Percentiles rank a stretch among this genome's conserved stretches.
Evolutionary conservation across 1,140 invertebrate genomes (phyloP).

Genomic region (Drosophila orena): DNA sequence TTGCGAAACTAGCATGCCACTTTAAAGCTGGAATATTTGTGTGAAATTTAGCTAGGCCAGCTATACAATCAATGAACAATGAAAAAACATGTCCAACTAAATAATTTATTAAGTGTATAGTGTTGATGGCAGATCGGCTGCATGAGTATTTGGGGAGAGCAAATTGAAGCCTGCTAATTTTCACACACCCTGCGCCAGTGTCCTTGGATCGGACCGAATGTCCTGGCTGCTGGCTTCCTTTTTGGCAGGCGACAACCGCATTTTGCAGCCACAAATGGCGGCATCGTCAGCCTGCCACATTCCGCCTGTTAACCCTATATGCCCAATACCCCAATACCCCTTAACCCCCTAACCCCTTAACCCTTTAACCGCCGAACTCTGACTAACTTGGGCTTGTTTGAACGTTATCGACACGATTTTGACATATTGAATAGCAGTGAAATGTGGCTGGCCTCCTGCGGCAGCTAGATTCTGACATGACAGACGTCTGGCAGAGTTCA

Average conservation of each 20-base stretch:
- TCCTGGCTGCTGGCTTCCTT: conserved; percentile 13
- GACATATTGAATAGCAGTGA: conserved; percentile 83
- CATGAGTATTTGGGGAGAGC: background rate
- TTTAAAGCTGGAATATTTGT: no score
- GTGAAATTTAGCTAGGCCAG: no score
- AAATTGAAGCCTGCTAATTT: conserved; percentile 8
- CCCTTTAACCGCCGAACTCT: background rate
- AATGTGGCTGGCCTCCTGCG: conserved; percentile 62
- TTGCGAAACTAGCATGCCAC: no score
- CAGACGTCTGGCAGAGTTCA: conserved; percentile 45
- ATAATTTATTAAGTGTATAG: background rate
- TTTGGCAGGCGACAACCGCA: conserved; percentile 35
- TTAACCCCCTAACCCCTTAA: background rate
- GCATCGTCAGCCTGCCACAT: conserved; percentile 18
- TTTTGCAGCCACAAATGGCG: conserved; percentile 49
- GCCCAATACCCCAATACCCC: background rate
- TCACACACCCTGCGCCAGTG: background rate
- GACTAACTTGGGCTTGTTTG: conserved; percentile 51
- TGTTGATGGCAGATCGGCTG: background rate
- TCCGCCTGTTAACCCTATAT: conserved; percentile 2
- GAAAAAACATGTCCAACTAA: background rate
- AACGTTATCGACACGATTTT: conserved; percentile 83
- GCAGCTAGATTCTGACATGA: conserved; percentile 65
- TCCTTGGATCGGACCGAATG: conserved; percentile 1
- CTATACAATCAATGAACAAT: no score